A percentile compares a stretch with the other conserved stretches of the same genome.
phyloP scores from a whole-genome alignment of 2,888 invertebrate genomes.

The Cosmia trapezina region DNA sequence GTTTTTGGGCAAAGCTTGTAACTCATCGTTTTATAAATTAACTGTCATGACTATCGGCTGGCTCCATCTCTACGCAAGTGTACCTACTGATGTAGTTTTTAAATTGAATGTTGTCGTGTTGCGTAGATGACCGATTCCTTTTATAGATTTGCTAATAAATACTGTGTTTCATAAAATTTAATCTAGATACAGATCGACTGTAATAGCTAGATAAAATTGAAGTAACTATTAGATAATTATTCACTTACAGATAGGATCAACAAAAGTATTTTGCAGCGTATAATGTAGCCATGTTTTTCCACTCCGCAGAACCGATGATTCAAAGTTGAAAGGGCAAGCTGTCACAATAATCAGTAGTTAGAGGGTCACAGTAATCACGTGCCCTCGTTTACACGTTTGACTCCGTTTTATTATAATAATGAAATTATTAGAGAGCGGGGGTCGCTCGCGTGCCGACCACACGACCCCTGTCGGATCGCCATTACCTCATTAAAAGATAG shows the following conservation, averaged over 20 bases:
- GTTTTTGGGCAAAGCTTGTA: conserved; percentile 82
- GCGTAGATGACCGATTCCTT: conserved; percentile 19
- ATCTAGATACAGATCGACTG: conserved; percentile 19
- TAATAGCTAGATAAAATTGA: background rate
- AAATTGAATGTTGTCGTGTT: conserved; percentile 53
- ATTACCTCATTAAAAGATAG: conserved; percentile 87
- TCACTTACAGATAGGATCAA: conserved; percentile 6
- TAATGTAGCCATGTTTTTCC: background rate
- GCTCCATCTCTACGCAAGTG: conserved; percentile 45
- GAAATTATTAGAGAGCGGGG: conserved; percentile 82
- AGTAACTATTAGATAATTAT: conserved; percentile 5
- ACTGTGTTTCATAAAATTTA: conserved; percentile 14
- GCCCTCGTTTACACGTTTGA: conserved; percentile 87
- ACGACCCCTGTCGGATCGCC: conserved; percentile 75
- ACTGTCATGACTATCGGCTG: conserved; percentile 71
- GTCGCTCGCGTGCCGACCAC: conserved; percentile 80
- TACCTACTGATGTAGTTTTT: conserved; percentile 38
- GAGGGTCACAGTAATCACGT: conserved; percentile 80
- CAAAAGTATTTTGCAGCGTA: background rate
- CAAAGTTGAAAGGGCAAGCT: conserved; percentile 60
- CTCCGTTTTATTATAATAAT: conserved; percentile 88
- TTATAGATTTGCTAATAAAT: conserved; percentile 32
- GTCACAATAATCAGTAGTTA: conserved; percentile 64
- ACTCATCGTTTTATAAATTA: conserved; percentile 86
- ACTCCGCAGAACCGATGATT: conserved; percentile 5